A percentile compares a stretch with the other conserved stretches of the same genome.
phyloP scores from a whole-genome alignment of 2,888 invertebrate genomes.

The Sarcophaga subvicina region DNA sequence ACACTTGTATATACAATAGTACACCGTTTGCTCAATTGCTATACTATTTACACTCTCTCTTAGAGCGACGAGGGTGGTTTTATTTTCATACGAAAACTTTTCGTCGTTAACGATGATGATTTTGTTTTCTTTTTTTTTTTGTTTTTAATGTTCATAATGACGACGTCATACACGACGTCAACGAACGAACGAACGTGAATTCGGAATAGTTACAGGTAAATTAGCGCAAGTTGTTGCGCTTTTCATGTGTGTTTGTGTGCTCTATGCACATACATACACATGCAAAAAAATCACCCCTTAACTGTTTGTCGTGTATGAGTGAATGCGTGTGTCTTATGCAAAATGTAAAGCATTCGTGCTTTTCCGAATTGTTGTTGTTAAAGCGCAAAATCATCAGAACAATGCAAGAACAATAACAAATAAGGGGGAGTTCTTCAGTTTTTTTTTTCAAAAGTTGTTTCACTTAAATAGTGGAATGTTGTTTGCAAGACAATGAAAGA shows the following conservation, averaged over 20 bases:
- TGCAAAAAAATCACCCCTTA: slow-evolving; percentile 38
- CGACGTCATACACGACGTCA: slow-evolving; percentile 24
- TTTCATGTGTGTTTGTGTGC: slow-evolving; percentile 8
- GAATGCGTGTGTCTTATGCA: too few relatives aligned
- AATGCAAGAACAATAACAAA: not conserved
- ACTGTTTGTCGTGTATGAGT: not conserved
- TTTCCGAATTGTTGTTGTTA: slow-evolving; percentile 65
- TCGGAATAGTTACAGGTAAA: slow-evolving; percentile 65
- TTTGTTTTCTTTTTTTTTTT: too few relatives aligned
- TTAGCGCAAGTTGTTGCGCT: slow-evolving; percentile 65
- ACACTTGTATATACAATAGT: slow-evolving; percentile 29
- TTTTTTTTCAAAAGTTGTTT: not conserved
- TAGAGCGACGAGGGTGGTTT: slow-evolving; percentile 52
- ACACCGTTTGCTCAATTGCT: slow-evolving; percentile 53
- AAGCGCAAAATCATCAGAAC: slow-evolving; percentile 73
- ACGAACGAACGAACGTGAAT: slow-evolving; percentile 40
- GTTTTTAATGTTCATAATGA: not conserved
- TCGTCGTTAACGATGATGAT: not conserved
- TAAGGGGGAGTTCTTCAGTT: slow-evolving; percentile 18
- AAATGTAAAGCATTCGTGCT: slow-evolving; percentile 49
- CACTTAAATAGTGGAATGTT: slow-evolving; percentile 20
- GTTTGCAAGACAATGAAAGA: not conserved
- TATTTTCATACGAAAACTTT: not conserved
- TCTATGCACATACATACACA: not conserved
- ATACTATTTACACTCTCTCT: not conserved